Evolutionary conservation across 2,888 invertebrate genomes (phyloP).

Genomic region (Girardia tigrina): DNA sequence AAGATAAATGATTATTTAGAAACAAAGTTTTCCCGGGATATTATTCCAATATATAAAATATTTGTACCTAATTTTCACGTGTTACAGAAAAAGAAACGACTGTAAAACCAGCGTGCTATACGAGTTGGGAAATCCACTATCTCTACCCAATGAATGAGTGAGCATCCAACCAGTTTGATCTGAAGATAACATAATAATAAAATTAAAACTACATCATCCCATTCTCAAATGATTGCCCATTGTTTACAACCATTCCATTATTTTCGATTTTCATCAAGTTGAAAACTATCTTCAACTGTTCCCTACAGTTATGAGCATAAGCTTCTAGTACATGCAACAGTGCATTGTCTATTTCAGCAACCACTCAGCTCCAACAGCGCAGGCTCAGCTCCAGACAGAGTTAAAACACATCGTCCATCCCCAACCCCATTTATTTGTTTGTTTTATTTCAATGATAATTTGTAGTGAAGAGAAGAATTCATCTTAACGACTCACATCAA

Average conservation of each 20-base stretch:
- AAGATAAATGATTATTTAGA: no score
- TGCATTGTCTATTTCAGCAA: conserved; percentile 17
- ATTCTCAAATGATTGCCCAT: conserved; percentile 20
- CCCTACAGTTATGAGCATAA: not conserved
- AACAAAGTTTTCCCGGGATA: no score
- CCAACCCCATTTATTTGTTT: not conserved
- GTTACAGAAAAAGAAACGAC: not conserved
- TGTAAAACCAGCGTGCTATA: not conserved
- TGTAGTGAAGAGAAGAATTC: not conserved
- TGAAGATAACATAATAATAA: conserved; percentile 23
- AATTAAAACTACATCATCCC: not conserved
- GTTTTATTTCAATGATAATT: not conserved
- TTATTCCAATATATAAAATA: no score
- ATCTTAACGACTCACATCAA: not conserved
- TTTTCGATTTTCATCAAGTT: not conserved
- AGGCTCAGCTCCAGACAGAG: conserved; percentile 1
- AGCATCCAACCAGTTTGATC: conserved; percentile 12
- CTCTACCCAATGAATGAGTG: not conserved
- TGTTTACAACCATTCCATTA: conserved; percentile 17
- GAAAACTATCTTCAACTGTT: conserved; percentile 9
- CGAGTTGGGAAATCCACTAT: conserved; percentile 10
- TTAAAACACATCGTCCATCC: not conserved
- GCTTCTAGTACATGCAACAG: conserved; percentile 23
- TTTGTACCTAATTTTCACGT: no score
- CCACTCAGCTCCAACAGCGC: conserved; percentile 15